These are phyloP conservation scores for Burhinus oedicnemus DNA, from an alignment of 2,113 vertebrate species.

Conservation along the genomic window DNA sequence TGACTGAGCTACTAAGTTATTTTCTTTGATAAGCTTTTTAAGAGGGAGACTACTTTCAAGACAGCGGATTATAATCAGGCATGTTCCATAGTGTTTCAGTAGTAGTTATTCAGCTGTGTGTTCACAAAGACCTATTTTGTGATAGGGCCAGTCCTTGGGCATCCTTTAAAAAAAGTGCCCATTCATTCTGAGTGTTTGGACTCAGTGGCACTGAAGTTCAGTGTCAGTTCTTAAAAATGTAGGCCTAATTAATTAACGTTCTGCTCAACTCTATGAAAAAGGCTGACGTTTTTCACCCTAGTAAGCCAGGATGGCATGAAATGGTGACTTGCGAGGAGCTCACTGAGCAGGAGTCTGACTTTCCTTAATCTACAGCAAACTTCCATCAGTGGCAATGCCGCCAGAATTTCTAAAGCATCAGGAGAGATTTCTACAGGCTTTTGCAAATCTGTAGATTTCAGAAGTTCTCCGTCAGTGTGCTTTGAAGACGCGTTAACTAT, in stretches of 20 bases:
- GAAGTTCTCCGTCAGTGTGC: not conserved
- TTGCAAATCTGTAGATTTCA: not conserved
- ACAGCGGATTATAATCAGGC: not conserved
- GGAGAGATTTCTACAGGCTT: not conserved
- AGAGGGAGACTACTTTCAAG: not conserved
- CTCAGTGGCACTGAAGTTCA: not conserved
- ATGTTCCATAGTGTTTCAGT: not conserved
- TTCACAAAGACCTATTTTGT: conserved; percentile 1
- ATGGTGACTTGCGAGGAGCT: not conserved
- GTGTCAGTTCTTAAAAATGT: not conserved
- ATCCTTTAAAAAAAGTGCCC: not conserved
- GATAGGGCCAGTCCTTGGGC: not conserved
- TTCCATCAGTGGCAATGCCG: not conserved
- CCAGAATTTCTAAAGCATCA: not conserved
- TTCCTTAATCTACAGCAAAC: not conserved
- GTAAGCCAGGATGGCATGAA: not conserved
- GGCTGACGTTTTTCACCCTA: not conserved
- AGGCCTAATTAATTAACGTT: not conserved
- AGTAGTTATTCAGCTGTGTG: not conserved
- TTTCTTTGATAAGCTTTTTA: conserved; percentile 36
- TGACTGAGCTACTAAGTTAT: not conserved
- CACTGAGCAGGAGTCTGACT: not conserved
- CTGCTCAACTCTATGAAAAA: not conserved
- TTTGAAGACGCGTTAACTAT: not conserved
- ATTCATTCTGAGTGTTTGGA: not conserved